Evolutionary conservation across 1,140 invertebrate genomes (phyloP).

Genomic region (Cepaea nemoralis): DNA sequence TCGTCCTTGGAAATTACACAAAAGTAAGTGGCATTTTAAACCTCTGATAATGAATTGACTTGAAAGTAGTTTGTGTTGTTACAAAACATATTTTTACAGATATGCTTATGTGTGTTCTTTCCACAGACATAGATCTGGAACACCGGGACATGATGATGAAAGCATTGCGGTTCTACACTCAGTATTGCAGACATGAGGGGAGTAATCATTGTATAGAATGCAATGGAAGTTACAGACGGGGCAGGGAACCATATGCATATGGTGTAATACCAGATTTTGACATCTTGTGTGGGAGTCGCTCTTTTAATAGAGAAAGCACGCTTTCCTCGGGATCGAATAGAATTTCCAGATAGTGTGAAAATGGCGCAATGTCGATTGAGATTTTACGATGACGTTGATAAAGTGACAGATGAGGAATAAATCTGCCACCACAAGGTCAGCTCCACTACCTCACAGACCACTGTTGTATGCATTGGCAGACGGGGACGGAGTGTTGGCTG

Average conservation of each 20-base stretch:
- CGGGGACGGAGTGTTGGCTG: background rate
- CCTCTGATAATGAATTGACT: no score
- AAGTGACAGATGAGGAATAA: background rate
- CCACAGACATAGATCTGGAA: constrained; percentile 3
- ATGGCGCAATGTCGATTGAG: background rate
- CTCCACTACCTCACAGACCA: background rate
- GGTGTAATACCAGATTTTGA: no score
- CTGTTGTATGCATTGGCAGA: background rate
- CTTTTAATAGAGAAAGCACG: no score
- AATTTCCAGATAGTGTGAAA: background rate
- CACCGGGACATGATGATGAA: background rate
- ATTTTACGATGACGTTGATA: background rate
- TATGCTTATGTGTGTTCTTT: background rate
- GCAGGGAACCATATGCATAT: no score
- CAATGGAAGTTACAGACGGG: no score
- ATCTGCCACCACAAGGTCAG: background rate
- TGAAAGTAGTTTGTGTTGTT: no score
- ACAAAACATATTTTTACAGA: background rate
- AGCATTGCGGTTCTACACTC: background rate
- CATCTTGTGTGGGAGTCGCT: no score
- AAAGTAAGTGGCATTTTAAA: no score
- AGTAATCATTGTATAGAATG: background rate
- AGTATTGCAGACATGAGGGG: background rate
- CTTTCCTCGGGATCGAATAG: background rate
- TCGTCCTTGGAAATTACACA: no score